Conservation (phyloP, 1,140 invertebrate genomes). For the Tetramorium alpestre region DNA sequence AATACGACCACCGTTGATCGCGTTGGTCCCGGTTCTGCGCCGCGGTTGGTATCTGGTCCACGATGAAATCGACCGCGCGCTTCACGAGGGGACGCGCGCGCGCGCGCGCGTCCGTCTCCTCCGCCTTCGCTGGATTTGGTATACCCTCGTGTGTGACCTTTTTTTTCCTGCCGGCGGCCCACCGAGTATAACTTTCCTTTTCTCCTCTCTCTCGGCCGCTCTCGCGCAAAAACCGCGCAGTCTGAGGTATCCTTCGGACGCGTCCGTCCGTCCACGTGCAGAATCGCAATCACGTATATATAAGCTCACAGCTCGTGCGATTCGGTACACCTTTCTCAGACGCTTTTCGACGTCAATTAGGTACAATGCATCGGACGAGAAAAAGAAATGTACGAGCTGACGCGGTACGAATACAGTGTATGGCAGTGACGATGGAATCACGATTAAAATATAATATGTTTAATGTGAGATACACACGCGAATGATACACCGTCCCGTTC, state of each 20-base stretch:
- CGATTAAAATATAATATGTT: neutral
- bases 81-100: neutral
- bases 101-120: conserved; percentile 2
- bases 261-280: conserved; percentile 16
- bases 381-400: neutral
- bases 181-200: conserved; percentile 36
- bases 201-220: neutral
- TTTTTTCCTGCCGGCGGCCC: conserved; percentile 61
- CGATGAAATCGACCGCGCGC: conserved; percentile 2
- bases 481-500: neutral
- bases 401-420: neutral
- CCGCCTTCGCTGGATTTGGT: neutral
- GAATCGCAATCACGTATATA: conserved; percentile 20
- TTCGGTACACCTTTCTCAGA: conserved; percentile 13
- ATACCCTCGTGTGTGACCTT: neutral
- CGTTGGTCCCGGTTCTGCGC: conserved; percentile 27
- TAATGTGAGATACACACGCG: neutral
- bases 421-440: neutral
- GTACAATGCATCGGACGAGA: conserved; percentile 1
- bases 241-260: neutral
- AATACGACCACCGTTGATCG: conserved; percentile 69
- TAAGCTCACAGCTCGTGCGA: neutral
- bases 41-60: conserved; percentile 41
- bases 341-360: conserved; percentile 19
- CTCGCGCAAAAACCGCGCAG: conserved; percentile 14